Percentiles rank a stretch among this genome's conserved stretches.
Evolutionary conservation across 2,113 vertebrate genomes (phyloP).

Genomic region (Chelonoidis abingdonii): DNA sequence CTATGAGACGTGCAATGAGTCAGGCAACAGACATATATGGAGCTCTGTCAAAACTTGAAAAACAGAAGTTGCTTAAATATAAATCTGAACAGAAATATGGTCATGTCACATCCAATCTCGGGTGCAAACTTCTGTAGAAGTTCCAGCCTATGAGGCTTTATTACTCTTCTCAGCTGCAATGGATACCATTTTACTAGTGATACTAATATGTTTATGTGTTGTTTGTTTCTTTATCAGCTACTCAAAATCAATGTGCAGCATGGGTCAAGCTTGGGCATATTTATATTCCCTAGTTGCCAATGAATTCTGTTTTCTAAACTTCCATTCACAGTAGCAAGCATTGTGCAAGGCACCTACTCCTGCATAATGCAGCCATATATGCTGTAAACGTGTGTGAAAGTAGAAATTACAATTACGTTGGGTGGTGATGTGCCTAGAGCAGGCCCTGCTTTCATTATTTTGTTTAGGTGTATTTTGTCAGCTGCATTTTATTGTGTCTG

Average conservation of each 20-base stretch:
- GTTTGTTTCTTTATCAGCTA: too few species aligned
- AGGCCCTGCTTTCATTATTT: not conserved
- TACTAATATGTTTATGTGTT: too few species aligned
- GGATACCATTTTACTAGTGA: too few species aligned
- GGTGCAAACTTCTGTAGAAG: not conserved
- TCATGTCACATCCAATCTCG: not conserved
- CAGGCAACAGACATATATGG: not conserved
- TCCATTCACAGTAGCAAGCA: not conserved
- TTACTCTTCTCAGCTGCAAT: too few species aligned
- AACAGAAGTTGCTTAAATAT: not conserved
- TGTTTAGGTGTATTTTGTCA: not conserved
- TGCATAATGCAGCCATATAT: not conserved
- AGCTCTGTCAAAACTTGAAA: not conserved
- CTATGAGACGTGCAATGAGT: too few species aligned
- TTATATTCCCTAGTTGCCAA: not conserved
- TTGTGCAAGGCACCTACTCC: too few species aligned
- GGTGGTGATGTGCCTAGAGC: rapidly evolving
- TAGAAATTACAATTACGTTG: not conserved
- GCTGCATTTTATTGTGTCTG: not conserved
- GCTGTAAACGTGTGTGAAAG: not conserved
- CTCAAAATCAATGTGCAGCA: too few species aligned
- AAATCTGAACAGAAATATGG: rapidly evolving
- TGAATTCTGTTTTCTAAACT: not conserved
- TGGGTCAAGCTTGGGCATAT: not conserved
- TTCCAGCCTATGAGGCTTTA: too few species aligned